These are phyloP conservation scores for Lutjanus argentimaculatus DNA, from an alignment of 2,797 vertebrate genomes.

Conservation along the genomic window DNA sequence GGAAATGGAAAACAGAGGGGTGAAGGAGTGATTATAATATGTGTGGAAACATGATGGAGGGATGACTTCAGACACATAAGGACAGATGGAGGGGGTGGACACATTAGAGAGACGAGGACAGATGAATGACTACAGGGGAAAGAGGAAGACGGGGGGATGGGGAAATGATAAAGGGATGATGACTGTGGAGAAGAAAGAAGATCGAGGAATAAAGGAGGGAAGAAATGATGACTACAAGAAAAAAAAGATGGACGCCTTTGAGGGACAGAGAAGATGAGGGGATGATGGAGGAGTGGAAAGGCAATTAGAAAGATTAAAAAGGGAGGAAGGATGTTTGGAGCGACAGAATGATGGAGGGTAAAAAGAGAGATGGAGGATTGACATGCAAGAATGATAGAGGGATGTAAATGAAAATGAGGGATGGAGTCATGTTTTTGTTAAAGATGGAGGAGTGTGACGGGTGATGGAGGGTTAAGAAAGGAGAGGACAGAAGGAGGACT, in stretches of 20 bases:
- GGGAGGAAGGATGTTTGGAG: not conserved
- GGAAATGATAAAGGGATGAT: not conserved
- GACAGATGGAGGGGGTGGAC: not conserved
- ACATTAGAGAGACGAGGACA: fast-evolving
- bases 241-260: no score
- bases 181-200: not conserved
- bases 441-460: not conserved
- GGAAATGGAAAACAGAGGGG: not conserved
- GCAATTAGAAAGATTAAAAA: not conserved
- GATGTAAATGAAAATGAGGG: not conserved
- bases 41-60: not conserved
- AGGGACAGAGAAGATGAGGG: not conserved
- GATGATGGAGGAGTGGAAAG: not conserved
- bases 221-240: no score
- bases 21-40: not conserved
- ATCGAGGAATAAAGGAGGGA: not conserved
- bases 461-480: no score
- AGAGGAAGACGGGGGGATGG: not conserved
- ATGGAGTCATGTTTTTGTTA: no score
- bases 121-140: not conserved
- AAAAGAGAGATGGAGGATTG: not conserved
- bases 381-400: not conserved
- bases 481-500: not conserved
- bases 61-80: not conserved
- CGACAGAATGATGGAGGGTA: not conserved